Evolutionary conservation across 2,113 vertebrate species (phyloP).

Genomic region (Pongo abelii): DNA sequence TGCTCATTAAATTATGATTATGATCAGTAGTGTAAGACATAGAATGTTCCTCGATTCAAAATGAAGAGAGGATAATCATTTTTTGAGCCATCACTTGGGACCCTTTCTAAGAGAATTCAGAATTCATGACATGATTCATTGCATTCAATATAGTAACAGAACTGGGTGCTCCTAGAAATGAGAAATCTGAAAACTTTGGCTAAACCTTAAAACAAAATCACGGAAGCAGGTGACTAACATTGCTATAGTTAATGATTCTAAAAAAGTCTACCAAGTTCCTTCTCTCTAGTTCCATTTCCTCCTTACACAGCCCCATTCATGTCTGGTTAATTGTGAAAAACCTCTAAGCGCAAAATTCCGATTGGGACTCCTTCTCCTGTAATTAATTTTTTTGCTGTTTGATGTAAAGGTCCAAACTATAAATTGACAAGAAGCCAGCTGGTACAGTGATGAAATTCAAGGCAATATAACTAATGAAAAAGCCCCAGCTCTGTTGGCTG

Average conservation of each 20-base stretch:
- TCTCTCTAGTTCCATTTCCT: slow-evolving; percentile 63
- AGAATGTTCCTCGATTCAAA: slow-evolving; percentile 15
- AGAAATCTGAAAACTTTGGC: neutral
- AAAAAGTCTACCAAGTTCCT: slow-evolving; percentile 34
- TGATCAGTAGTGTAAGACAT: slow-evolving; percentile 22
- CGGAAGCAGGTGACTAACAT: slow-evolving; percentile 14
- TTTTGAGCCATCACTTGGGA: neutral
- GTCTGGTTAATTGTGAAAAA: slow-evolving; percentile 78
- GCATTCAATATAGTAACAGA: neutral
- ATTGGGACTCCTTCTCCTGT: slow-evolving; percentile 78
- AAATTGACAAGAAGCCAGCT: slow-evolving; percentile 84
- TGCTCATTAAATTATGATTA: slow-evolving; percentile 33
- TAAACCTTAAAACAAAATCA: slow-evolving; percentile 48
- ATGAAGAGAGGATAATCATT: neutral
- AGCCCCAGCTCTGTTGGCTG: slow-evolving; percentile 67
- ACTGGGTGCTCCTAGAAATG: slow-evolving; percentile 1
- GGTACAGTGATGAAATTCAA: slow-evolving; percentile 81
- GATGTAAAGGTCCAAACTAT: slow-evolving; percentile 82
- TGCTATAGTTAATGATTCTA: slow-evolving; percentile 47
- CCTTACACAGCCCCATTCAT: slow-evolving; percentile 71
- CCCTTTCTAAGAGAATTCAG: neutral
- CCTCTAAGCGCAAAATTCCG: slow-evolving; percentile 66
- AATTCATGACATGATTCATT: slow-evolving; percentile 22
- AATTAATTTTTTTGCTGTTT: slow-evolving; percentile 84
- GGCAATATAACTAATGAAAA: slow-evolving; percentile 81